These are phyloP conservation scores for Sussaba pulchella DNA, from an alignment of 2,888 invertebrate species.

Conservation along the genomic window DNA sequence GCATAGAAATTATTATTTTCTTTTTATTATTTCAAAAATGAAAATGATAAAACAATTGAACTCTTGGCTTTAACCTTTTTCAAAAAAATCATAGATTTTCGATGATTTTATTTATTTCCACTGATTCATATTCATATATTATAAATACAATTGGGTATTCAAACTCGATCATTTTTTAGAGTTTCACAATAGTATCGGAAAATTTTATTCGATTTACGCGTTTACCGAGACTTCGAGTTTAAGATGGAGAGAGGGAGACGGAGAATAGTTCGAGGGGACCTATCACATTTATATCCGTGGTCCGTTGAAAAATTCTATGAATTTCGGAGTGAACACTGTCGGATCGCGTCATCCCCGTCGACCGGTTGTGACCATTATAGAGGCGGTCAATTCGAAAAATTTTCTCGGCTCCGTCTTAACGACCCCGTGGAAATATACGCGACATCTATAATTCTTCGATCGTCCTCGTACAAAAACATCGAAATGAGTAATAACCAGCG, in stretches of 20 bases:
- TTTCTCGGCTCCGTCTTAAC: not conserved
- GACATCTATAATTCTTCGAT: constrained; percentile 8
- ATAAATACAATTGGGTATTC: too few relatives aligned
- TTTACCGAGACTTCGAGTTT: not conserved
- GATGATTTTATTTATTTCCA: constrained; percentile 6
- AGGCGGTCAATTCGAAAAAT: constrained; percentile 29
- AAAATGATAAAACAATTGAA: too few relatives aligned
- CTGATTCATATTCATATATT: too few relatives aligned
- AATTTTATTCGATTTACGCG: too few relatives aligned
- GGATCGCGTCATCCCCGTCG: not conserved
- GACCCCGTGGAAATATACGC: constrained; percentile 1
- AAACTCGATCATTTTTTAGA: too few relatives aligned
- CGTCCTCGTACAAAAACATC: not conserved
- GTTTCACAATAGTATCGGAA: too few relatives aligned
- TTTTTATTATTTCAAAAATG: too few relatives aligned
- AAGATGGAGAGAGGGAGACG: not conserved
- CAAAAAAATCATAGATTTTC: too few relatives aligned
- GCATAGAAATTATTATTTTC: too few relatives aligned
- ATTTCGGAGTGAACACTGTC: constrained; percentile 57
- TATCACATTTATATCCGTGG: constrained; percentile 15
- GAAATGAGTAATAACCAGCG: not conserved
- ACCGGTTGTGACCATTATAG: constrained; percentile 1
- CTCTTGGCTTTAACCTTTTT: constrained; percentile 10
- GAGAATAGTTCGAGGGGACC: not conserved
- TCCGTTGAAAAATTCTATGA: constrained; percentile 65